Percentiles rank a stretch among this genome's conserved stretches.
phyloP scores from a whole-genome alignment of 2,113 vertebrate species.

The Lampris incognitus region DNA sequence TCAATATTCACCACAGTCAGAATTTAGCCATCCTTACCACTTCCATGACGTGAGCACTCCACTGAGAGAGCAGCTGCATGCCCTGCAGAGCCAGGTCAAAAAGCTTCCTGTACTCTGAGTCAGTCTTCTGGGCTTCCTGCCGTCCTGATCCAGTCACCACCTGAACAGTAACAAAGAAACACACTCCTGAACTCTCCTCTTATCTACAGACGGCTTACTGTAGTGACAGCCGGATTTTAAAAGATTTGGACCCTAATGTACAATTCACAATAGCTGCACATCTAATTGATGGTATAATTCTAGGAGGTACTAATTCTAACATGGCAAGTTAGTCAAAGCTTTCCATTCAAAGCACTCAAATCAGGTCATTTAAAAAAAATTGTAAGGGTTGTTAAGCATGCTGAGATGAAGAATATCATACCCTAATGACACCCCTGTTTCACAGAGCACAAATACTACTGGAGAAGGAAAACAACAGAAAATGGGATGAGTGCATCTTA shows the following conservation, averaged over 20 bases:
- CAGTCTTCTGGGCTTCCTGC: conserved; percentile 95
- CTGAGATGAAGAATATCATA: neutral
- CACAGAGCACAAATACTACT: neutral
- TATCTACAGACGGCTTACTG: neutral
- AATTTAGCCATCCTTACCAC: conserved; percentile 85
- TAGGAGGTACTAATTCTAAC: no score
- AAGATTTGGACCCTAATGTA: neutral
- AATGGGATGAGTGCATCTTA: neutral
- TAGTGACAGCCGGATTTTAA: neutral
- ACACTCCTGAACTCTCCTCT: neutral
- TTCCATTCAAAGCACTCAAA: neutral
- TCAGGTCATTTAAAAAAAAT: neutral
- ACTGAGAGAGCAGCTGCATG: conserved; percentile 96
- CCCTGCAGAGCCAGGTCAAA: conserved; percentile 96
- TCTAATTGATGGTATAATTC: neutral
- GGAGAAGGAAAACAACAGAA: neutral
- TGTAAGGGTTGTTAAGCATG: neutral
- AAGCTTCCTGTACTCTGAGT: conserved; percentile 93
- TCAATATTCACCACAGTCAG: no score
- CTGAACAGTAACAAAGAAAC: conserved; percentile 67
- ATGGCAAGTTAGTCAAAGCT: no score
- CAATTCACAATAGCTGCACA: no score
- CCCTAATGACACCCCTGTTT: neutral
- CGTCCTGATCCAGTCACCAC: conserved; percentile 97
- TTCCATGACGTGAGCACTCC: conserved; percentile 99